Evolutionary conservation across 2,888 invertebrate species (phyloP).

Genomic region (Heliconius aoede): DNA sequence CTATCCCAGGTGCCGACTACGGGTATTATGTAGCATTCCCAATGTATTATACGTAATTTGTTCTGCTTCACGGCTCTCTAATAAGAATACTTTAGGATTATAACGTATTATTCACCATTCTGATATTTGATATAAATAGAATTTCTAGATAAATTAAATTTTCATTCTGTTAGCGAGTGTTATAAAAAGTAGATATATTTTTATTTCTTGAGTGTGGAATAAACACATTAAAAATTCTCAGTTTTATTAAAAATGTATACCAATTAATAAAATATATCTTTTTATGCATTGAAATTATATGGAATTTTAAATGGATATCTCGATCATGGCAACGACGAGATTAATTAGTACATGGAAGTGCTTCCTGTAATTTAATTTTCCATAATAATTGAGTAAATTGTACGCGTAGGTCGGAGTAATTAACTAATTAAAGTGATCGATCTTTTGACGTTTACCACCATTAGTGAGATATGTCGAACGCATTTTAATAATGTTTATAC

Average conservation of each 20-base stretch:
- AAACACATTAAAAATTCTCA: too few species aligned
- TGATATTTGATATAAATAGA: neutral
- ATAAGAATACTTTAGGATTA: conserved; percentile 25
- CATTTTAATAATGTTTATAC: too few species aligned
- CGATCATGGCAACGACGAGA: neutral
- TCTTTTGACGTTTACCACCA: neutral
- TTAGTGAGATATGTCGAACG: neutral
- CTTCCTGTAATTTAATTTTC: conserved; percentile 7
- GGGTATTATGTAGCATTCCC: conserved; percentile 39
- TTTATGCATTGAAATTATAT: conserved; percentile 4
- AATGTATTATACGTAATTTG: conserved; percentile 42
- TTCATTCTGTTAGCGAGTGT: neutral
- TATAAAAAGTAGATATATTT: too few species aligned
- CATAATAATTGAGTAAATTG: neutral
- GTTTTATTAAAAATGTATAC: neutral
- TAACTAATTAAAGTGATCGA: neutral
- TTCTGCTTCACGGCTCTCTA: conserved; percentile 27
- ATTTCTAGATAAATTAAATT: neutral
- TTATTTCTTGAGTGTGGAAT: too few species aligned
- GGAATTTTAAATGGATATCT: neutral
- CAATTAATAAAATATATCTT: neutral
- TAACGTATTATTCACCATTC: conserved; percentile 16
- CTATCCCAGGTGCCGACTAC: conserved; percentile 41
- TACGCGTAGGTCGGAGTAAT: neutral
- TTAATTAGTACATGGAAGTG: conserved; percentile 20